Evolutionary conservation across 2,797 vertebrate species (phyloP).

Genomic region (Myotis vivesi): DNA sequence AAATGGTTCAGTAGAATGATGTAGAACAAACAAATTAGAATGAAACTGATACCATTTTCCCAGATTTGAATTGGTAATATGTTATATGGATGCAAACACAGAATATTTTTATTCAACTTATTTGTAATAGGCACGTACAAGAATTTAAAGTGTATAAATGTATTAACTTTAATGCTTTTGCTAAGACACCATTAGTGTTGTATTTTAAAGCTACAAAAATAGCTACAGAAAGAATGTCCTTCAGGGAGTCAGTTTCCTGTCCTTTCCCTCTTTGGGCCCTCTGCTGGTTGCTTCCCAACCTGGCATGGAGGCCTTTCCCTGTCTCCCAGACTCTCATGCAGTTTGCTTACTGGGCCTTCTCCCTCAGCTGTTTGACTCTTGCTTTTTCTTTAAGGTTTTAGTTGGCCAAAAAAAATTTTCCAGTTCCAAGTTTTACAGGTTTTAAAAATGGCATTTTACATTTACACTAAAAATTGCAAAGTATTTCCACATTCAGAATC

Average conservation of each 20-base stretch:
- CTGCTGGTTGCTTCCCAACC: background rate
- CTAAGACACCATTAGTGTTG: background rate
- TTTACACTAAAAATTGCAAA: background rate
- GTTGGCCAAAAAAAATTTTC: background rate
- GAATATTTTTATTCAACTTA: background rate
- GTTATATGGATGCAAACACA: background rate
- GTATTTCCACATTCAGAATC: background rate
- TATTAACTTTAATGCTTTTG: background rate
- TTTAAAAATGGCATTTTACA: constrained; percentile 3
- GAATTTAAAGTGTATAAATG: background rate
- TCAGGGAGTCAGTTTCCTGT: background rate
- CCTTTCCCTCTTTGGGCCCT: too few species aligned
- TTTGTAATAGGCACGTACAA: background rate
- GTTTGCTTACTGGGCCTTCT: background rate
- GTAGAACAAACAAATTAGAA: background rate
- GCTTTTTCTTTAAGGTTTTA: background rate
- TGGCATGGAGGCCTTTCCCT: background rate
- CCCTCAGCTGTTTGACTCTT: background rate
- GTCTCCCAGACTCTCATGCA: background rate
- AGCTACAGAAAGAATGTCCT: background rate
- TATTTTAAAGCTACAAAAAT: background rate
- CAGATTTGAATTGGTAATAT: background rate
- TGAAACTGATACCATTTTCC: background rate
- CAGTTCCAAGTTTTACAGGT: background rate
- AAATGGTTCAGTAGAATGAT: background rate